Evolutionary conservation across 1,140 invertebrate species (phyloP).

Genomic region (Whitmania pigra): DNA sequence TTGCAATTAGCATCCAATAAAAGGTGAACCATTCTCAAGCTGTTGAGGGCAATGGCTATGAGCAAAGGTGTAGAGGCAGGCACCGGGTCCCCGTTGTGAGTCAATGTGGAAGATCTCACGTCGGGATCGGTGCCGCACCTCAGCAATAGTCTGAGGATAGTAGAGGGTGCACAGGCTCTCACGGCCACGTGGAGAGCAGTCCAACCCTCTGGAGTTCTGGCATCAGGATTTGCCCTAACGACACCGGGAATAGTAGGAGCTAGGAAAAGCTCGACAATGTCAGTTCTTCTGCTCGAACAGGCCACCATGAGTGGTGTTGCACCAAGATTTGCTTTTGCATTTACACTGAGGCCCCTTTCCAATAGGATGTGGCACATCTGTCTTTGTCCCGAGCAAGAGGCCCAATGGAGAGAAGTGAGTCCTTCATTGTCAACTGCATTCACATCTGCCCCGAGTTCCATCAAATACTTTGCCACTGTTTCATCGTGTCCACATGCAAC

Average conservation of each 20-base stretch:
- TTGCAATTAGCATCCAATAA: slow-evolving; percentile 24
- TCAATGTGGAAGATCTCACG: slow-evolving; percentile 20
- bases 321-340: slow-evolving; percentile 22
- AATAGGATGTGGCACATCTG: slow-evolving; percentile 15
- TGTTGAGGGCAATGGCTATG: slow-evolving; percentile 25
- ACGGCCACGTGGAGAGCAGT: slow-evolving; percentile 24
- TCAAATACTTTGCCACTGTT: slow-evolving; percentile 20
- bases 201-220: slow-evolving; percentile 23
- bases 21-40: slow-evolving; percentile 20
- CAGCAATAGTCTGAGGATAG: slow-evolving; percentile 19
- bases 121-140: slow-evolving; percentile 16
- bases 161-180: slow-evolving; percentile 20
- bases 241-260: background rate
- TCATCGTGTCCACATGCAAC: slow-evolving; percentile 25
- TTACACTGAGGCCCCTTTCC: slow-evolving; percentile 9
- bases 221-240: slow-evolving; percentile 10
- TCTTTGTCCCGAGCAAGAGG: slow-evolving; percentile 21
- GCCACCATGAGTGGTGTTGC: slow-evolving; percentile 26
- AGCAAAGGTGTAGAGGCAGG: slow-evolving; percentile 24
- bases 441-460: slow-evolving; percentile 21
- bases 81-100: slow-evolving; percentile 23
- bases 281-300: slow-evolving; percentile 19
- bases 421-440: slow-evolving; percentile 18
- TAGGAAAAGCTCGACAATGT: slow-evolving; percentile 23
- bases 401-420: slow-evolving; percentile 24